Evolutionary conservation across 2,113 vertebrate genomes (phyloP).

Genomic region (Illadopsis cleaveri): DNA sequence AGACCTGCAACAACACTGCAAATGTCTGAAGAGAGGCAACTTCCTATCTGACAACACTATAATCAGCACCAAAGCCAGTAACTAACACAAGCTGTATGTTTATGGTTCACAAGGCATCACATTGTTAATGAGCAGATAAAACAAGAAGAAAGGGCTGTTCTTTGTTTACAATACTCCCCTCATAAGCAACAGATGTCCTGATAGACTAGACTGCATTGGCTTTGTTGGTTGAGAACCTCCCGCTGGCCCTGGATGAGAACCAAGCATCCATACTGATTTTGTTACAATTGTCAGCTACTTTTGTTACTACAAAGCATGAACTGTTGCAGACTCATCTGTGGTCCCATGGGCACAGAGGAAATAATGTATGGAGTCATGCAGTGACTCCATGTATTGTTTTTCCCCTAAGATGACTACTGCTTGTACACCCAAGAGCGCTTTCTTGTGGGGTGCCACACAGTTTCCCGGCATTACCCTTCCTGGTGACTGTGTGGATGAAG

Average conservation of each 20-base stretch:
- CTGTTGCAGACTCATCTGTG: constrained; percentile 59
- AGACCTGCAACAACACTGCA: background rate
- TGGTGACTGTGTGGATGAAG: background rate
- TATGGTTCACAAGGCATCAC: constrained; percentile 57
- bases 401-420: constrained; percentile 27
- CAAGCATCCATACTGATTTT: constrained; percentile 67
- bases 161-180: constrained; percentile 63
- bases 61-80: constrained; percentile 24
- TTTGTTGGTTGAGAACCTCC: constrained; percentile 68
- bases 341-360: constrained; percentile 28
- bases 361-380: constrained; percentile 56
- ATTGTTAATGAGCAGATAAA: constrained; percentile 64
- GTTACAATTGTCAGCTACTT: constrained; percentile 67
- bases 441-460: constrained; percentile 30
- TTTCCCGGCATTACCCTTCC: background rate
- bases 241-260: constrained; percentile 63
- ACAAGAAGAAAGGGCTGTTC: constrained; percentile 56
- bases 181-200: constrained; percentile 72
- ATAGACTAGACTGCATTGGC: constrained; percentile 65
- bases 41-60: background rate
- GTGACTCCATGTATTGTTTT: constrained; percentile 26
- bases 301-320: constrained; percentile 56
- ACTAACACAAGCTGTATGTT: constrained; percentile 28
- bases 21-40: background rate
- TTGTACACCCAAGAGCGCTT: background rate